Evolutionary conservation across 2,797 vertebrate species (phyloP).

Genomic region (Micropoecilia bifurca): DNA sequence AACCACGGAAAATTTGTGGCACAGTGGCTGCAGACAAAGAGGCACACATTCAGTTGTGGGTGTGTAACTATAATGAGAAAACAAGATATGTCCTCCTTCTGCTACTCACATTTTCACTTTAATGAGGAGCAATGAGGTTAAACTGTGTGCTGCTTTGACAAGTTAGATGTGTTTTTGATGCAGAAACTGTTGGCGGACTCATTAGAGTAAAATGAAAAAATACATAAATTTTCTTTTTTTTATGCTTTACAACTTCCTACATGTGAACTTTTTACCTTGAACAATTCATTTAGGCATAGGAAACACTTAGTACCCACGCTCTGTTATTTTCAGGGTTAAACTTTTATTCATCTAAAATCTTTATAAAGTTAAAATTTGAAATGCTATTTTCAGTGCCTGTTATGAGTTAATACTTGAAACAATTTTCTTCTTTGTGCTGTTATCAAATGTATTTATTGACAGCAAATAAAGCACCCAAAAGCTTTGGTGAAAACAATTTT

Average conservation of each 20-base stretch:
- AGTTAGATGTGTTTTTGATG: not conserved
- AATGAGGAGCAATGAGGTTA: constrained; percentile 20
- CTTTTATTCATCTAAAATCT: not conserved
- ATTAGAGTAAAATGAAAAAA: not conserved
- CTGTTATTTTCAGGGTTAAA: not conserved
- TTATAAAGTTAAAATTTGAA: not conserved
- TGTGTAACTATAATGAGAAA: constrained; percentile 55
- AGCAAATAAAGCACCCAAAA: not conserved
- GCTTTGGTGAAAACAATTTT: not conserved
- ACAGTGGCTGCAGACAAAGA: constrained; percentile 63
- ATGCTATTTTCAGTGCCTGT: not conserved
- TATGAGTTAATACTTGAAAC: not conserved
- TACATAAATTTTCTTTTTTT: not conserved
- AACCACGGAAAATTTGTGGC: constrained; percentile 44
- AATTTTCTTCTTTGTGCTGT: not conserved
- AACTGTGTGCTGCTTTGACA: not conserved
- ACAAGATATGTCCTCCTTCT: constrained; percentile 29
- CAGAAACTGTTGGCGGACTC: not conserved
- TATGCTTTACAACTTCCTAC: not conserved
- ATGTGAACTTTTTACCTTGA: not conserved
- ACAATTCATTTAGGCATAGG: not conserved
- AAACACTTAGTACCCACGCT: not conserved
- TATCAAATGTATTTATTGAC: not conserved
- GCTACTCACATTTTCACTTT: constrained; percentile 33
- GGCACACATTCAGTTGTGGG: constrained; percentile 49